A percentile compares a stretch with the other conserved stretches of the same genome.
phyloP scores from a whole-genome alignment of 2,113 vertebrate genomes.

The Chaetorhynchus papuensis region DNA sequence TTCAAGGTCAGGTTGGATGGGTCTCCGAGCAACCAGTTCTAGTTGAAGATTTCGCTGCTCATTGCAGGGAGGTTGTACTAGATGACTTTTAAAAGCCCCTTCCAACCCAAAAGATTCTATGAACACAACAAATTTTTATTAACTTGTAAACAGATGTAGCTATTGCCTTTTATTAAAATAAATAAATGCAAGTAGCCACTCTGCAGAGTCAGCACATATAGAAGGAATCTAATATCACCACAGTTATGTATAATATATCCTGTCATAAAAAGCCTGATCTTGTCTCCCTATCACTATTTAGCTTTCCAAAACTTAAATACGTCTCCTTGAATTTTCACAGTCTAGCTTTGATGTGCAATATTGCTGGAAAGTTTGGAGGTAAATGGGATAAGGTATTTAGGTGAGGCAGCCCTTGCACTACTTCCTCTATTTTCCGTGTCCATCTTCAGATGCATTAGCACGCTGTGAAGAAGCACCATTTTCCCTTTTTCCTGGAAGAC shows the following conservation, averaged over 20 bases:
- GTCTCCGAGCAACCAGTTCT: not conserved
- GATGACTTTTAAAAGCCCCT: not conserved
- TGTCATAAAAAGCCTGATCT: not conserved
- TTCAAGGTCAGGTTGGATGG: not conserved
- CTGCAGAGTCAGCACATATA: not conserved
- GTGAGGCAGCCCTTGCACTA: not conserved
- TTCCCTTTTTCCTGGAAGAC: not conserved
- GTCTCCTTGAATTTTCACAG: not conserved
- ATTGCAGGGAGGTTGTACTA: not conserved
- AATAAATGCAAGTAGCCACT: not conserved
- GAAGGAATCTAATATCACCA: not conserved
- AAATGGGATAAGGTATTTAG: not conserved
- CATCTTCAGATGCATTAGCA: not conserved
- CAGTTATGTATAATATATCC: not conserved
- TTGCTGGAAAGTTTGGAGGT: not conserved
- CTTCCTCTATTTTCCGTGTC: not conserved
- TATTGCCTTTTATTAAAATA: not conserved
- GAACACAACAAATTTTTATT: not conserved
- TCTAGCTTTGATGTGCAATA: not conserved
- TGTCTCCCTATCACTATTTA: not conserved
- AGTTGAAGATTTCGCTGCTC: not conserved
- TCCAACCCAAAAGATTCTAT: not conserved
- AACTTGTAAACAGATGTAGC: not conserved
- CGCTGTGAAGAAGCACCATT: not conserved
- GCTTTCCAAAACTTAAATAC: not conserved